Evolutionary conservation across 2,113 vertebrate species (phyloP).

Genomic region (Xenus cinereus): DNA sequence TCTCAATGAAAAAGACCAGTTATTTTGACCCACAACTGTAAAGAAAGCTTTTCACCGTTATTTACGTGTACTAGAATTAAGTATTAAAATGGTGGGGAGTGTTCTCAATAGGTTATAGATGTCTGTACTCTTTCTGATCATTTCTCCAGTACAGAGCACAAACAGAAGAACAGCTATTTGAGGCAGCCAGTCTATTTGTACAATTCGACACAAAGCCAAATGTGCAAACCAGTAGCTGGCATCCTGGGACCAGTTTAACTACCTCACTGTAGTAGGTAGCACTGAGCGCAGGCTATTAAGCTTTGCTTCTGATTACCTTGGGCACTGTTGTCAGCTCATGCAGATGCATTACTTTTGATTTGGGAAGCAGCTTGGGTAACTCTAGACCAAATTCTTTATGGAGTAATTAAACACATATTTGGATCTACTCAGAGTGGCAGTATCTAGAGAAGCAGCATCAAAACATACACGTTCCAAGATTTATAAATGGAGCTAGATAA

Average conservation of each 20-base stretch:
- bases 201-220: not conserved
- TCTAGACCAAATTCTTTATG: not conserved
- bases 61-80: not conserved
- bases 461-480: not conserved
- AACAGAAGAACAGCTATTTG: not conserved
- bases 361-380: not conserved
- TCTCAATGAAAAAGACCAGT: not conserved
- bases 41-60: not conserved
- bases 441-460: not conserved
- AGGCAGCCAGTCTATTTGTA: not conserved
- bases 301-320: not conserved
- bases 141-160: not conserved
- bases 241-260: not conserved
- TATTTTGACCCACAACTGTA: not conserved
- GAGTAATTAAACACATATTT: not conserved
- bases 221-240: not conserved
- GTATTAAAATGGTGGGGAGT: not conserved
- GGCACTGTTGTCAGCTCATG: not conserved
- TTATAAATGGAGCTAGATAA: not conserved
- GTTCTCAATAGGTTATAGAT: not conserved
- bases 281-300: not conserved
- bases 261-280: not conserved
- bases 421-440: not conserved
- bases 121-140: not conserved
- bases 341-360: not conserved